A percentile compares a stretch with the other conserved stretches of the same genome.
Evolutionary conservation across 2,888 invertebrate genomes (phyloP).

Genomic region (Mantis religiosa): DNA sequence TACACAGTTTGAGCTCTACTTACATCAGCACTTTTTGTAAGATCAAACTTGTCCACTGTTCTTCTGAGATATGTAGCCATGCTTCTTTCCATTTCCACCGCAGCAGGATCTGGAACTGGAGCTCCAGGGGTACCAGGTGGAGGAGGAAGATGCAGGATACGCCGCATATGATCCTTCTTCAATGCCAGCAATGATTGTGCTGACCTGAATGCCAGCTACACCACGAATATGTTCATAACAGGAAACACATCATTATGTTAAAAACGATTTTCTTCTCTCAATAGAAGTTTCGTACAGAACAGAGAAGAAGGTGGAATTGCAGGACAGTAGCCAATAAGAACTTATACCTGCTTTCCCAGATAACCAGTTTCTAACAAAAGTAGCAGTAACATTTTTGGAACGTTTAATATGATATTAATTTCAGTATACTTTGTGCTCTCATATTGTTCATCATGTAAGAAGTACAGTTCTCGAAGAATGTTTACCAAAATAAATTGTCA

Average conservation of each 20-base stretch:
- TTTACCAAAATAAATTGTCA: too few species aligned
- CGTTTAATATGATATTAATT: background rate
- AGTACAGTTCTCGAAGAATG: too few species aligned
- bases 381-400: background rate
- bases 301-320: background rate
- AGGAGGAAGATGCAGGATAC: conserved; percentile 51
- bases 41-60: conserved; percentile 64
- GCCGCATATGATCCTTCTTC: conserved; percentile 67
- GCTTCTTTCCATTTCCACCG: conserved; percentile 52
- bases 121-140: conserved; percentile 42
- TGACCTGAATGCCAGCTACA: conserved; percentile 68
- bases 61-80: conserved; percentile 63
- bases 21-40: conserved; percentile 49
- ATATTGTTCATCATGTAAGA: background rate
- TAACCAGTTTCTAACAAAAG: background rate
- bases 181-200: conserved; percentile 66
- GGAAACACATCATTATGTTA: background rate
- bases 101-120: conserved; percentile 40
- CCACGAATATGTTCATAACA: background rate
- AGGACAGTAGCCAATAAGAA: background rate
- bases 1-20: conserved; percentile 18
- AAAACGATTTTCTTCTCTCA: background rate
- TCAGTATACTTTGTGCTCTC: background rate
- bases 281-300: background rate
- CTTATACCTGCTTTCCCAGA: background rate